Conservation (phyloP, 2,113 vertebrate genomes). For the Pachyramphus minor region DNA sequence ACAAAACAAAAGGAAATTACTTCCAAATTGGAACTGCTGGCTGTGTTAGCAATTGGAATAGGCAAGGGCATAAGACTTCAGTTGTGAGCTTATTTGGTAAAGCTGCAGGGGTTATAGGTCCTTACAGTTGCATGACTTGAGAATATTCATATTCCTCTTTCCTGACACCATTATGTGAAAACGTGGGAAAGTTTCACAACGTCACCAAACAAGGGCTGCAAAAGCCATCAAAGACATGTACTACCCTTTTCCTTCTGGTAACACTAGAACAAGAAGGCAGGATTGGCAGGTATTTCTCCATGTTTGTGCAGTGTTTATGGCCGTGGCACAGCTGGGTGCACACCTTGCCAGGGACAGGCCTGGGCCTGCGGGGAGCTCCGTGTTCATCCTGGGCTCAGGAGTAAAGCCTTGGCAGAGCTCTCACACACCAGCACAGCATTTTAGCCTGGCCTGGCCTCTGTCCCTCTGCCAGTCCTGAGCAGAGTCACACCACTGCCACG, state of each 20-base stretch:
- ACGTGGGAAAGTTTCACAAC: background rate
- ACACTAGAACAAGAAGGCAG: background rate
- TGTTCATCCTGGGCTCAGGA: background rate
- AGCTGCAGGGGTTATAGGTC: background rate
- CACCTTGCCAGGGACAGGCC: background rate
- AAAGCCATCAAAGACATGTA: background rate
- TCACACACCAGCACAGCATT: background rate
- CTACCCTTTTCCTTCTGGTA: background rate
- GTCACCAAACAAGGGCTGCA: background rate
- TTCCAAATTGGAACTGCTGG: background rate
- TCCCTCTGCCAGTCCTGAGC: background rate
- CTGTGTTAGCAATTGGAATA: accelerated
- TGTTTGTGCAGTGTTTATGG: background rate
- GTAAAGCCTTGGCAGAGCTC: background rate
- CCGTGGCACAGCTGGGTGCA: background rate
- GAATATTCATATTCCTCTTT: background rate
- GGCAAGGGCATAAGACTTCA: background rate
- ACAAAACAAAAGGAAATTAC: background rate
- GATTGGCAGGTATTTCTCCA: background rate
- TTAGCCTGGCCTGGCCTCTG: background rate
- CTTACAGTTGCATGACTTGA: background rate
- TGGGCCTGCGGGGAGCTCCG: background rate
- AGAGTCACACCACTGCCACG: background rate
- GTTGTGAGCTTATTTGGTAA: background rate
- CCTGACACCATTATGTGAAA: background rate